Percentiles rank a stretch among this genome's conserved stretches.
These are phyloP conservation scores for Sphecodes monilicornis DNA, from an alignment of 2,888 invertebrate species.

Conservation along the genomic window DNA sequence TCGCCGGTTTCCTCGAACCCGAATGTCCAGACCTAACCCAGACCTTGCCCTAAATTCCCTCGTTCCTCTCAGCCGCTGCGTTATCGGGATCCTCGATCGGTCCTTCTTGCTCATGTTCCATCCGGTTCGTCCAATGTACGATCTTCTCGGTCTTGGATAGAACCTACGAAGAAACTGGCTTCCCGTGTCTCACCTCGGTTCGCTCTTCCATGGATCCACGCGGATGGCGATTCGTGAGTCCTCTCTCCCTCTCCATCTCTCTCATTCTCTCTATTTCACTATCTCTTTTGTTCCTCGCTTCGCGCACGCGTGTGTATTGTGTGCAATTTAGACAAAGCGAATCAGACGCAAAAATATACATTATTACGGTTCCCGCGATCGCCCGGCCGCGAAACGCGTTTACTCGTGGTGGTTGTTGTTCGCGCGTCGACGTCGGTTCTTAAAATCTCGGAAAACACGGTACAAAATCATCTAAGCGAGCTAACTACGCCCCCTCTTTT, in stretches of 20 bases:
- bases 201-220: conserved; percentile 29
- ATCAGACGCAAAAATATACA: conserved; percentile 33
- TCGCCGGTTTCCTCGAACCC: not conserved
- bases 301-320: conserved; percentile 3
- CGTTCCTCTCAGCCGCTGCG: not conserved
- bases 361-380: not conserved
- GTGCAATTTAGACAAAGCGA: conserved; percentile 18
- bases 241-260: not conserved
- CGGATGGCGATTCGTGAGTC: not conserved
- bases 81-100: not conserved
- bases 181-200: conserved; percentile 5
- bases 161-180: conserved; percentile 63
- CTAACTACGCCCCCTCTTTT: conserved; percentile 32
- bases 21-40: not conserved
- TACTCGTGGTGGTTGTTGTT: not conserved
- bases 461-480: conserved; percentile 57
- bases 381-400: conserved; percentile 5
- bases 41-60: not conserved
- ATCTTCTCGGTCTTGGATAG: conserved; percentile 56
- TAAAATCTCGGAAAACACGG: conserved; percentile 24
- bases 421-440: not conserved
- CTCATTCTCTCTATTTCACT: not conserved
- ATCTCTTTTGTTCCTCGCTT: not conserved
- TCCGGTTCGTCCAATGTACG: not conserved
- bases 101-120: not conserved